These are phyloP conservation scores for Danio jaintianensis DNA, from an alignment of 2,797 vertebrate genomes.

Conservation along the genomic window DNA sequence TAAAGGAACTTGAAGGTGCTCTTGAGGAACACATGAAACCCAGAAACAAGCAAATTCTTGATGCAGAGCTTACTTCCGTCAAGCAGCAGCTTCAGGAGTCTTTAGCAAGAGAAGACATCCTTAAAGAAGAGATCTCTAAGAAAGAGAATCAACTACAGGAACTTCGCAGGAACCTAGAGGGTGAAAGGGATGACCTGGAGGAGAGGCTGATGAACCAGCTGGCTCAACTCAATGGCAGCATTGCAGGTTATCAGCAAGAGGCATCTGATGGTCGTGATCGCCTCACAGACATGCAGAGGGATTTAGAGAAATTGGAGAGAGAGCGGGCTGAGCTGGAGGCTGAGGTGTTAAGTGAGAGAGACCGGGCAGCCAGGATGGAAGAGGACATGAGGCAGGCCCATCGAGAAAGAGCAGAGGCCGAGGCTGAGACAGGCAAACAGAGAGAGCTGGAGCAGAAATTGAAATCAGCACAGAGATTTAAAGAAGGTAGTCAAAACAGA, in stretches of 20 bases:
- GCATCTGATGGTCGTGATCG: conserved; percentile 81
- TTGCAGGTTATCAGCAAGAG: conserved; percentile 96
- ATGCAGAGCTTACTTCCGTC: conserved; percentile 73
- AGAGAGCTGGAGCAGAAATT: conserved; percentile 89
- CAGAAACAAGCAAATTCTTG: conserved; percentile 59
- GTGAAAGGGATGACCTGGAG: conserved; percentile 95
- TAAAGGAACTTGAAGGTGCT: conserved; percentile 67
- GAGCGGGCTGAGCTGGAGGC: conserved; percentile 79
- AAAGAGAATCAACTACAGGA: conserved; percentile 79
- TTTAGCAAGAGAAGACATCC: conserved; percentile 72
- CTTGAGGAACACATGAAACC: conserved; percentile 62
- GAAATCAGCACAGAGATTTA: conserved; percentile 82
- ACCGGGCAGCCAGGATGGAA: conserved; percentile 80
- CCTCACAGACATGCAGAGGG: conserved; percentile 70
- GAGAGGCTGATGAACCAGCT: conserved; percentile 97
- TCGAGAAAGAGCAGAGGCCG: conserved; percentile 81
- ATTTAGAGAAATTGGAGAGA: conserved; percentile 72
- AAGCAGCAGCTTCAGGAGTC: conserved; percentile 74
- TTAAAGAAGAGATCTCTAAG: conserved; percentile 73
- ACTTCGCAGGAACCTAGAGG: conserved; percentile 79
- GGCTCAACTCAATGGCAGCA: conserved; percentile 97
- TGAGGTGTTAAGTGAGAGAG: conserved; percentile 71
- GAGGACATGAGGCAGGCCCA: conserved; percentile 89
- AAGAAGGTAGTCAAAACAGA: conserved; percentile 82
- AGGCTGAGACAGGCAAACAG: conserved; percentile 81